phyloP scores from a whole-genome alignment of 1,140 invertebrate genomes.

The Drosophila bocqueti region DNA sequence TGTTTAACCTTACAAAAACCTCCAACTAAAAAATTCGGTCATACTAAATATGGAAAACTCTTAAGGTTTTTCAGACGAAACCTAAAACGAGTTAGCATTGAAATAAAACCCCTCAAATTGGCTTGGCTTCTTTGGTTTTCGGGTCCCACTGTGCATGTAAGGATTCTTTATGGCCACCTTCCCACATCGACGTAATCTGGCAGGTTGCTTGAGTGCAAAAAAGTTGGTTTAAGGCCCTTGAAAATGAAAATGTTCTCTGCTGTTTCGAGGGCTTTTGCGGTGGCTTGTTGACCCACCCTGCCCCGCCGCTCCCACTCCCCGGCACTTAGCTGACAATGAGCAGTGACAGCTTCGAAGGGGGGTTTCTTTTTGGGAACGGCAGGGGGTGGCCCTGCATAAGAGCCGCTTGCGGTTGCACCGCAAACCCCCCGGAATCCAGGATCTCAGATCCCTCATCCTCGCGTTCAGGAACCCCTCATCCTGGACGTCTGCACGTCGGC shows the following conservation, averaged over 20 bases:
- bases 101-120: too few species aligned
- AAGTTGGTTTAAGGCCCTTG: slow-evolving; percentile 74
- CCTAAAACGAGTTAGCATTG: too few species aligned
- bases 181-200: slow-evolving; percentile 30
- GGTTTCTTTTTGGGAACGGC: neutral
- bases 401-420: slow-evolving; percentile 72
- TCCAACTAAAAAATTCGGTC: neutral
- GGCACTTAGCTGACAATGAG: slow-evolving; percentile 80
- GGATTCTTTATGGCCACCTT: slow-evolving; percentile 58
- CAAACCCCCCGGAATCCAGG: slow-evolving; percentile 27
- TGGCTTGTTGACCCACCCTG: slow-evolving; percentile 44
- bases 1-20: neutral
- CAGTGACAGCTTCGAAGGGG: slow-evolving; percentile 64
- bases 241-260: slow-evolving; percentile 73
- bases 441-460: slow-evolving; percentile 2
- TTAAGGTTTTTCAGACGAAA: too few species aligned
- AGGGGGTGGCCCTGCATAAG: slow-evolving; percentile 31
- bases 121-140: neutral
- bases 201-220: slow-evolving; percentile 69
- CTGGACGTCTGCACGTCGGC: slow-evolving; percentile 63
- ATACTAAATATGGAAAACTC: too few species aligned
- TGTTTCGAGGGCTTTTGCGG: slow-evolving; percentile 30
- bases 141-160: slow-evolving; percentile 60
- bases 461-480: neutral
- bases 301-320: slow-evolving; percentile 20